Evolutionary conservation across 1,140 invertebrate species (phyloP).

Genomic region (Spodoptera frugiperda): DNA sequence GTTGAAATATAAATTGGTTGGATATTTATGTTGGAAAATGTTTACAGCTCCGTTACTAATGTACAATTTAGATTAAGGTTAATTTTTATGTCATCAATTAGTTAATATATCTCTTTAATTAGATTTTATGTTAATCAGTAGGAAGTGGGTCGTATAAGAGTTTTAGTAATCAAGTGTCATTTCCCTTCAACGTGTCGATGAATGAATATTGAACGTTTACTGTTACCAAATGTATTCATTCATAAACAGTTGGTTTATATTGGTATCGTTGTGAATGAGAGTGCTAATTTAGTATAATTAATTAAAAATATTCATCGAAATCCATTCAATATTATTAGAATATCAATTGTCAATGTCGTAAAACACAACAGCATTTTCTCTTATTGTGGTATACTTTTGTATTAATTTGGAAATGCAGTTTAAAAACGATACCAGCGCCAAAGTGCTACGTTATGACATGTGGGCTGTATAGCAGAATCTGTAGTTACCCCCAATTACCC

Average conservation of each 20-base stretch:
- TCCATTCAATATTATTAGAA: too few species aligned
- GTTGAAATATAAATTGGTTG: conserved; percentile 43
- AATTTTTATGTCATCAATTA: conserved; percentile 20
- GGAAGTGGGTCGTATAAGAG: conserved; percentile 9
- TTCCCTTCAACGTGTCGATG: background rate
- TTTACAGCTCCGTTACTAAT: conserved; percentile 47
- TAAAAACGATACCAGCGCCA: too few species aligned
- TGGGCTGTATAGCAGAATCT: too few species aligned
- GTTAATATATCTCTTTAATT: conserved; percentile 28
- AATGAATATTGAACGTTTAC: background rate
- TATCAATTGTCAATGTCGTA: too few species aligned
- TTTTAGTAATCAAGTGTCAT: conserved; percentile 3
- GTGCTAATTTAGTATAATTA: too few species aligned
- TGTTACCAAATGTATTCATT: background rate
- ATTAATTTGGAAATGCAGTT: too few species aligned
- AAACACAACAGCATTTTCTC: too few species aligned
- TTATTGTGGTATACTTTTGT: too few species aligned
- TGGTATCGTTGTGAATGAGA: too few species aligned
- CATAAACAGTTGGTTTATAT: background rate
- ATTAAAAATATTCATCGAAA: too few species aligned
- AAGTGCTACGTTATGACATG: too few species aligned
- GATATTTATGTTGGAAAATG: conserved; percentile 34
- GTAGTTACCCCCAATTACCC: too few species aligned
- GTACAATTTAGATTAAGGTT: conserved; percentile 38
- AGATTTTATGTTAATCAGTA: conserved; percentile 21